Evolutionary conservation across 2,113 vertebrate genomes (phyloP).

Genomic region (Phyllostomus hastatus): DNA sequence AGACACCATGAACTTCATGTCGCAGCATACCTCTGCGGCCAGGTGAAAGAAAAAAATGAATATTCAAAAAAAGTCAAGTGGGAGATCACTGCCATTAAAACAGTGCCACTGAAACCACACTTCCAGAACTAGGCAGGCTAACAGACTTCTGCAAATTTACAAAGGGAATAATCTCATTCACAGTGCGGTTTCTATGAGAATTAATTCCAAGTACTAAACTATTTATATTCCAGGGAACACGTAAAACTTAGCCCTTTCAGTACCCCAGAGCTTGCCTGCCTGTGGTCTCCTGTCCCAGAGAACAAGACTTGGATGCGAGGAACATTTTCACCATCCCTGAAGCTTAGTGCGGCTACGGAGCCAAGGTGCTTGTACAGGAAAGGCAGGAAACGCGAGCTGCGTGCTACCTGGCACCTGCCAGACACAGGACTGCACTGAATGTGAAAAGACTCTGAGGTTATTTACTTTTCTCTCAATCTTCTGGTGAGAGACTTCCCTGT

Average conservation of each 20-base stretch:
- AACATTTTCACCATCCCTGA: background rate
- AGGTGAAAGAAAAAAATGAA: background rate
- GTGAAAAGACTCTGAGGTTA: background rate
- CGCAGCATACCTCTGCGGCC: background rate
- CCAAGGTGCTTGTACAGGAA: conserved; percentile 20
- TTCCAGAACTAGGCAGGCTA: background rate
- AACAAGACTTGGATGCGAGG: conserved; percentile 35
- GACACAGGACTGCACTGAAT: background rate
- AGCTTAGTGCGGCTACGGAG: background rate
- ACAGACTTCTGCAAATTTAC: background rate
- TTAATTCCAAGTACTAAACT: conserved; percentile 30
- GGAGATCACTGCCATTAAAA: background rate
- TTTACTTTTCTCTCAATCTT: background rate
- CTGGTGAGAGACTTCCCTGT: background rate
- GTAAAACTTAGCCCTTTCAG: conserved; percentile 43
- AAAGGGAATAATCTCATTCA: background rate
- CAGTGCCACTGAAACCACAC: background rate
- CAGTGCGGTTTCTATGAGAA: background rate
- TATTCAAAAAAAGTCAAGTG: background rate
- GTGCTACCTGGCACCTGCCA: background rate
- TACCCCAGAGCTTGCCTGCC: conserved; percentile 16
- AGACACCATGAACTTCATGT: background rate
- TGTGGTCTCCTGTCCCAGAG: conserved; percentile 39
- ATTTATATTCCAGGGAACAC: conserved; percentile 44
- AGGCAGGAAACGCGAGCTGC: background rate